These are phyloP conservation scores for Drosophila algonquin DNA, from an alignment of 2,888 invertebrate species.

Conservation along the genomic window DNA sequence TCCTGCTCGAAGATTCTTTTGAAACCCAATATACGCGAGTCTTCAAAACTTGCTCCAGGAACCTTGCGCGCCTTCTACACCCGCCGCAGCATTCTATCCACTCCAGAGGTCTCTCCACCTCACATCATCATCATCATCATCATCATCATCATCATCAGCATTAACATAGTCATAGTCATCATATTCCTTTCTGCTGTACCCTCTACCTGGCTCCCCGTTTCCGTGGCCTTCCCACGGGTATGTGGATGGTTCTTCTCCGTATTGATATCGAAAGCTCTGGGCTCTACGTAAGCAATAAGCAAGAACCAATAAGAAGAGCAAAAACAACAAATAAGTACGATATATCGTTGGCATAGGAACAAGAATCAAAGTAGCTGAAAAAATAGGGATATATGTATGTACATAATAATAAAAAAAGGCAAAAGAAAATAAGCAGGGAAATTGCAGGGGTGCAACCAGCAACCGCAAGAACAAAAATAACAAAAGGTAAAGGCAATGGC, in stretches of 20 bases:
- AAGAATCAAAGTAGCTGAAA: slow-evolving; percentile 59
- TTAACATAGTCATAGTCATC: slow-evolving; percentile 13
- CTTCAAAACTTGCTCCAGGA: background rate
- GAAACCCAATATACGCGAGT: background rate
- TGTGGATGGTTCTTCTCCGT: background rate
- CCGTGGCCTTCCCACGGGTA: background rate
- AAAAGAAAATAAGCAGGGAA: slow-evolving; percentile 13
- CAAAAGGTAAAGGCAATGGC: slow-evolving; percentile 43
- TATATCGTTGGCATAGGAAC: slow-evolving; percentile 14
- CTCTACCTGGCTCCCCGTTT: background rate
- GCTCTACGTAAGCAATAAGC: slow-evolving; percentile 10
- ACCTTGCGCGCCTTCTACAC: background rate
- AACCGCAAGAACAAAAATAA: slow-evolving; percentile 20
- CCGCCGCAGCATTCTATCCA: background rate
- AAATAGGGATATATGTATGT: slow-evolving; percentile 45
- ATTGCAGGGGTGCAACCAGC: slow-evolving; percentile 42
- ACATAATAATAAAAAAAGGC: slow-evolving; percentile 8
- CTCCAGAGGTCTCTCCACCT: background rate
- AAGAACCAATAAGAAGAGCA: background rate
- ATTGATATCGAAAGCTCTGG: background rate
- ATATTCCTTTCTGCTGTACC: slow-evolving; percentile 18
- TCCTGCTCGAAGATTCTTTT: background rate
- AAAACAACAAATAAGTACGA: slow-evolving; percentile 27
- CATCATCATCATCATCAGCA: slow-evolving; percentile 1
- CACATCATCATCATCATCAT: slow-evolving; percentile 1